Conservation (phyloP, 2,888 invertebrate species). For the Liopterus haemorrhoidalis region DNA sequence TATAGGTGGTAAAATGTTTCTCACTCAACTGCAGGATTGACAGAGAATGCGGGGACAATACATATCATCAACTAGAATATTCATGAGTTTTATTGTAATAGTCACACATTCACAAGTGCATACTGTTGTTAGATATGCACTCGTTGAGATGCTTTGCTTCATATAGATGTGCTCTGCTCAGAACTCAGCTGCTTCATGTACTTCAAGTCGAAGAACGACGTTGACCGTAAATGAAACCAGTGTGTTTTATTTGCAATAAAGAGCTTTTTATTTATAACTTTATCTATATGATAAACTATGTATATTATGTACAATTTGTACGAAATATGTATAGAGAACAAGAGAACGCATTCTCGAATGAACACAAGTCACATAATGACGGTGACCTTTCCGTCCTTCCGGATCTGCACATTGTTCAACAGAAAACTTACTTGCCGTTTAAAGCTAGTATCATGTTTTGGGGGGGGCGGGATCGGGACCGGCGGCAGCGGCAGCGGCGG, state of each 20-base stretch:
- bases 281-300: too few species aligned
- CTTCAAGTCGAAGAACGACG: too few species aligned
- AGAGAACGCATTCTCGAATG: too few species aligned
- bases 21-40: constrained; percentile 22
- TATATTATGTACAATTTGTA: too few species aligned
- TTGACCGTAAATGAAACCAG: constrained; percentile 23
- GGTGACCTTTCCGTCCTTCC: constrained; percentile 60
- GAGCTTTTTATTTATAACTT: too few species aligned
- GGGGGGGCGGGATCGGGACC: constrained; percentile 48
- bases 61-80: neutral
- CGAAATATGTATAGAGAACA: too few species aligned
- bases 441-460: constrained; percentile 59
- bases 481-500: constrained; percentile 33
- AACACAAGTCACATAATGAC: constrained; percentile 37
- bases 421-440: constrained; percentile 82
- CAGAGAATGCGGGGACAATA: constrained; percentile 17
- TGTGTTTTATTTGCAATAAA: constrained; percentile 14
- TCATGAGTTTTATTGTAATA: too few species aligned
- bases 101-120: too few species aligned
- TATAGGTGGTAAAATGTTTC: constrained; percentile 35
- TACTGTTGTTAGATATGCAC: too few species aligned
- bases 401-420: constrained; percentile 73
- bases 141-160: too few species aligned
- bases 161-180: too few species aligned
- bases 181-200: too few species aligned